Evolutionary conservation across 2,797 vertebrate species (phyloP), one percentile per base, ranked within the genome.

Genomic region (Channa striata): DNA sequence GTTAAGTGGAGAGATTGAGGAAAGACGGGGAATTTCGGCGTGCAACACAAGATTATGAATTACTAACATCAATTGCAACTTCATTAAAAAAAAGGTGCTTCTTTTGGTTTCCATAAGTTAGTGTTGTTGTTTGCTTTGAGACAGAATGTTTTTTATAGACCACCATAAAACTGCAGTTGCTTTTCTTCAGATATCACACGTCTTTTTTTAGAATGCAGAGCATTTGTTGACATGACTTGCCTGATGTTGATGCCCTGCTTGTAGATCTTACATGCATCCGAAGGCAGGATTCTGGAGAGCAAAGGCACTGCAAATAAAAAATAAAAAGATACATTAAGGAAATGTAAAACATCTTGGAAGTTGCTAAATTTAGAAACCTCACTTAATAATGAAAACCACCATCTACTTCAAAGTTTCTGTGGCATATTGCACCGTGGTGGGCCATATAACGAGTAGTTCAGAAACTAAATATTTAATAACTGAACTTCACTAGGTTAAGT

Each of bases 191-290:
- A 46, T 12, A 42, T 33, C 59, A 52, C 10, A 49, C 23, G 16
- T 30, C 42, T 37, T 2, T 30, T n/a, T 46, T 47, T 33, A 1
- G 25, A 17, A 48, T 23, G 12, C 40, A 48, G 11, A 9, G 17
- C n/a, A 63, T 64, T 30, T 69, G 37, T 72, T 59, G 53, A 71
- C 40, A 13, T 42, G 67, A 82, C 94, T 93, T 90, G 95, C 98
- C 98, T 98, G 95, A 99, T 99, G 94, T 98, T 99, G 91, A 99
- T 96, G 92, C 97, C 98, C 94, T 99, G 97, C 88, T 99, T 99
- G 93, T 98, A 98, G 94, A 99, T 99, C 95, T 99, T 99, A 92
- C 98, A 99, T 1, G 97, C 96, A 83, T 99, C 98, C 61, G 98
- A 99, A 92, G 98, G 98, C 93, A 99, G 94, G 90, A 99, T 99